Conservation (phyloP, 2,797 vertebrate species). For the Fringilla coelebs region DNA sequence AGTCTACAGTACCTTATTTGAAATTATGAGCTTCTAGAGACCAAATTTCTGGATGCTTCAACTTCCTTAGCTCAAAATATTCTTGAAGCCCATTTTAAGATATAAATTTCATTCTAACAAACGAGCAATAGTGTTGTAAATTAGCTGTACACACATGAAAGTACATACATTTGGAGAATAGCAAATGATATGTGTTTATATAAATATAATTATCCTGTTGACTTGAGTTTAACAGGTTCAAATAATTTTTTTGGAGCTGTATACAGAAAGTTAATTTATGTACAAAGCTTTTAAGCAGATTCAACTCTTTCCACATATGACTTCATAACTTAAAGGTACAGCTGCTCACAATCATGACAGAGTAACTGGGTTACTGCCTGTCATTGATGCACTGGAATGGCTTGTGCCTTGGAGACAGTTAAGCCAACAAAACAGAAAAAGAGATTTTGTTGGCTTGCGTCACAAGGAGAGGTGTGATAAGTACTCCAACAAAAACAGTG, state of each 20-base stretch:
- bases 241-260: background rate
- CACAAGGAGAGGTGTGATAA: conserved; percentile 3
- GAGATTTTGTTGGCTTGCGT: background rate
- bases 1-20: background rate
- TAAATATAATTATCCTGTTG: background rate
- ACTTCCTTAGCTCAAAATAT: background rate
- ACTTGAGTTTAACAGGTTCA: background rate
- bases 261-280: background rate
- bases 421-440: background rate
- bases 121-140: background rate
- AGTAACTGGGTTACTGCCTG: background rate
- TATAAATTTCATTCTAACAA: background rate
- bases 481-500: background rate
- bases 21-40: background rate
- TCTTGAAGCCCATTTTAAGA: background rate
- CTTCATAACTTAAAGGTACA: background rate
- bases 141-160: background rate
- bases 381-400: background rate
- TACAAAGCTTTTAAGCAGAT: background rate
- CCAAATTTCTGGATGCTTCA: background rate
- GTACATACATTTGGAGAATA: background rate
- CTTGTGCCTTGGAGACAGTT: background rate
- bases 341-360: background rate
- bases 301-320: background rate
- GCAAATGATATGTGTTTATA: background rate